Base-by-base conservation (phyloP, 2,113 vertebrate species). In the Tachuris rubrigastra region DNA sequence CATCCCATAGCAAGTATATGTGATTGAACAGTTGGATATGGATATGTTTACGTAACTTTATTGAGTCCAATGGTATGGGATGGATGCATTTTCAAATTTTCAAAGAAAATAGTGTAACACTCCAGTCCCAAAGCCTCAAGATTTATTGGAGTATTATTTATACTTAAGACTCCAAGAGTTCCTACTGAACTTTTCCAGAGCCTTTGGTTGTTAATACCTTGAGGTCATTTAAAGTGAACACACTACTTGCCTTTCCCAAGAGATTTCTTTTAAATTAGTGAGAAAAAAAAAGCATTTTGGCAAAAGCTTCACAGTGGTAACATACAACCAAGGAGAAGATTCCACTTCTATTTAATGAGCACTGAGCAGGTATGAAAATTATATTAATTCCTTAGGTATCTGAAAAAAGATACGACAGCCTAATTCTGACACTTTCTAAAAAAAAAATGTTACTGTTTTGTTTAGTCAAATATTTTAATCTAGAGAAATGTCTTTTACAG, bases 21-120 rank as follows among this genome's bases (percentile, higher is more conserved):
- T 14, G 60, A 66, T 56, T 66, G 39, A 63, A 25, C 30, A 44
- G 13, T 42, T 47, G 31, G 20, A 21, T 72, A 46, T 37, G 33
- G 23, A 47, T 39, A 42, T 31, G 4, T 8, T 69, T 74, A 52
- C 11, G 55, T 53, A 28, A 68, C 25, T 83, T 89, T 35, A 39
- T 18, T 67, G 1, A 3, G 10, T 33, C 14, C 37, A 59, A 1
- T 39, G 24, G 4, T 68, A 7, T 0, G 0, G 19, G 35, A 33
- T 62, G 18, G 2, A 7, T 50, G 4, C 31, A 14, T 58, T 80
- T 71, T 15, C 9, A 44, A 80, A 58, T 79, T 63, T 86, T 68
- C 25, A 68, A 63, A n/a, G 2, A 41, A 55, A 37, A 4, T 31
- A 20, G 9, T 27, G 14, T 27, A 50, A 50, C 49, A 27, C 24